Evolutionary conservation across 2,888 invertebrate species (phyloP).

Genomic region (Callosobruchus maculatus): DNA sequence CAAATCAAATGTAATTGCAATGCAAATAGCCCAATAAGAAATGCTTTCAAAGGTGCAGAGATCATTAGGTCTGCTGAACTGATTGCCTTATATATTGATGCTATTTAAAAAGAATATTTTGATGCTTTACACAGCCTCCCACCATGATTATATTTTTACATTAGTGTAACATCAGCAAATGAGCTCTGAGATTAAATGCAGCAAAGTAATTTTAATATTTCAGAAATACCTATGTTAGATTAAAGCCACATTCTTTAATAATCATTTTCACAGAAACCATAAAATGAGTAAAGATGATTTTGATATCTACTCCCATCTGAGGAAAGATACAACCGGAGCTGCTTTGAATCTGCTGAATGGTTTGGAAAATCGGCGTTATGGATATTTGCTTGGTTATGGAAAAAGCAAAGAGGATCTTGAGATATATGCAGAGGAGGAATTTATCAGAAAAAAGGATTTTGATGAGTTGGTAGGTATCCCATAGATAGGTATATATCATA

Average conservation of each 20-base stretch:
- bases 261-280: neutral
- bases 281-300: constrained; percentile 29
- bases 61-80: neutral
- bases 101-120: neutral
- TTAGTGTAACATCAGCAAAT: neutral
- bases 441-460: constrained; percentile 31
- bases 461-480: constrained; percentile 34
- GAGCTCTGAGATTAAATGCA: too few relatives aligned
- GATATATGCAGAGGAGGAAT: constrained; percentile 36
- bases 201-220: too few relatives aligned
- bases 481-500: too few relatives aligned
- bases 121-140: neutral
- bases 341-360: constrained; percentile 32
- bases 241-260: too few relatives aligned
- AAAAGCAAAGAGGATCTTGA: constrained; percentile 28
- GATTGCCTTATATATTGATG: neutral
- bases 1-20: too few relatives aligned
- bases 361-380: constrained; percentile 32
- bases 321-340: constrained; percentile 16
- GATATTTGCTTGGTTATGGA: constrained; percentile 23
- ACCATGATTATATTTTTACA: neutral
- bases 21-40: neutral
- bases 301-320: constrained; percentile 24
- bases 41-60: neutral
- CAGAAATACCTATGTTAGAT: too few relatives aligned